Percentiles rank a stretch among this genome's conserved stretches.
These are phyloP conservation scores for Dolichotis patagonum DNA, from an alignment of 2,113 vertebrate species.

Conservation along the genomic window DNA sequence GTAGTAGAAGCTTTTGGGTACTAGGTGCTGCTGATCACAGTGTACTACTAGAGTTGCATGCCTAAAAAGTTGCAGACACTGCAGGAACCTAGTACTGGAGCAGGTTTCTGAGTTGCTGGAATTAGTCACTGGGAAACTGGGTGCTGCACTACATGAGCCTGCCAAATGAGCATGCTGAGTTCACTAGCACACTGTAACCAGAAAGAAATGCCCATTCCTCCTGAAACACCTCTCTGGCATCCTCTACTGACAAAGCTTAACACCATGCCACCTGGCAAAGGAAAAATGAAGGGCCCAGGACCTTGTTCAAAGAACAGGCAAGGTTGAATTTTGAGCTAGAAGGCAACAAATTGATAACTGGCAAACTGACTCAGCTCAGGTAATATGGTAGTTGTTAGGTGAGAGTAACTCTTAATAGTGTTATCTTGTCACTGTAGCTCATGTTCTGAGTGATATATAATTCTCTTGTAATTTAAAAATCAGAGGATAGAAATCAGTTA, in stretches of 20 bases:
- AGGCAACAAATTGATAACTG: neutral
- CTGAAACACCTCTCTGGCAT: neutral
- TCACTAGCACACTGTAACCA: neutral
- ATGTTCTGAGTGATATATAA: conserved; percentile 30
- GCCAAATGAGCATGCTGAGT: neutral
- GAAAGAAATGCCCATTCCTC: conserved; percentile 10
- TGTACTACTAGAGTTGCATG: neutral
- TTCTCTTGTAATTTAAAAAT: conserved; percentile 27
- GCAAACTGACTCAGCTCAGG: neutral
- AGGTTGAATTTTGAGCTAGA: conserved; percentile 40
- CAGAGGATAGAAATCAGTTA: conserved; percentile 22
- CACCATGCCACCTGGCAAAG: neutral
- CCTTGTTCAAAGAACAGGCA: neutral
- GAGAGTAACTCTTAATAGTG: conserved; percentile 32
- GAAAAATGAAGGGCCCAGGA: conserved; percentile 20
- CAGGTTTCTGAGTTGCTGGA: conserved; percentile 18
- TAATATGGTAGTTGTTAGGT: neutral
- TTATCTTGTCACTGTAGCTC: neutral
- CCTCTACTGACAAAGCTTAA: conserved; percentile 40
- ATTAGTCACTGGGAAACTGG: neutral
- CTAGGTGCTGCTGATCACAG: conserved; percentile 2
- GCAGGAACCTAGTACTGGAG: neutral
- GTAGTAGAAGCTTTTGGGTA: neutral
- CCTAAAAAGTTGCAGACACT: neutral
- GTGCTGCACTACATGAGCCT: neutral